Evolutionary conservation across 37 sponge, comb jelly and placozoan species (phyloP), one percentile per base, ranked within the genome.

Genomic region (Chondrilla cf. caribensis): DNA sequence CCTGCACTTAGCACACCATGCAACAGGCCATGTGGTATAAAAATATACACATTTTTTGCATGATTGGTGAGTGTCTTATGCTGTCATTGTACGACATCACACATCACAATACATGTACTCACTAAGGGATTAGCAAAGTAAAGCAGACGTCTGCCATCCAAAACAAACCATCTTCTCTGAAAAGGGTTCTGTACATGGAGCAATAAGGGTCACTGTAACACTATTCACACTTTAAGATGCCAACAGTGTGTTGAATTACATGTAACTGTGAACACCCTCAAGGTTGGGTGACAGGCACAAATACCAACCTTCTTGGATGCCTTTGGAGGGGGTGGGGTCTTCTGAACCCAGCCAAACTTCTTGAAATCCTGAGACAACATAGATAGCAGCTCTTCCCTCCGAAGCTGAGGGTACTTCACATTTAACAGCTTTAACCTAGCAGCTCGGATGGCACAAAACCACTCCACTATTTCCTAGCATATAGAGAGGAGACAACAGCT

Each of bases 101-200:
- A n/a, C n/a, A n/a, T n/a, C n/a, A n/a, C n/a, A n/a, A n/a, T n/a
- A n/a, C n/a, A n/a, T n/a, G n/a, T n/a, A n/a, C 93, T 89, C 65
- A 89, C 93, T 41, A 71, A 79, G 22, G 93, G 93, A 47, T 87
- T 84, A 36, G 86, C 87, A 62, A 41, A 89, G 79, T 93, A 93
- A 79, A 89, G 84, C 38, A 93, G 32, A 83, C 90, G 83, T 24
- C 68, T 86, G 41, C 77, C 73, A 60, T 93, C 87, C 28, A 93
- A 55, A 31, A 84, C 84, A 71, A 93, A 93, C 51, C 83, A 93
- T 60, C 93, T 60, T 55, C 83, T 84, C 38, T 89, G 93, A 71
- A 89, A 93, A 21, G 83, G 81, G 25, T 73, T 73, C 76, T 73
- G 44, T 1, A 73, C 2, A 38, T 24, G 26, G 28, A n/a, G 8